These are phyloP conservation scores for Enteromius anoplus DNA, from an alignment of 2,797 vertebrate species.

Conservation along the genomic window DNA sequence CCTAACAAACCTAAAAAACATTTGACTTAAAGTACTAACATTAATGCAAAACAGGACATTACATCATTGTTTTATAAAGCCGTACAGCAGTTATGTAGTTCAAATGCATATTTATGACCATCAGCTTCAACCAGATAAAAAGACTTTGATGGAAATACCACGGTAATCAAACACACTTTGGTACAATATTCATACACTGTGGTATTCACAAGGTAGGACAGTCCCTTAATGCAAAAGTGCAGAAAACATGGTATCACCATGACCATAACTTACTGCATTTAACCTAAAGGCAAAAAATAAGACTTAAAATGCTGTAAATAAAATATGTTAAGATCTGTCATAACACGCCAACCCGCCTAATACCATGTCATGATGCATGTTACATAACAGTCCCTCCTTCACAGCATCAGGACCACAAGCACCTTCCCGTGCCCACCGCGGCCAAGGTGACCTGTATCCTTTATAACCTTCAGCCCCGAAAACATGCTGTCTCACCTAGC, in stretches of 20 bases:
- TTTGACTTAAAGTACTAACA: not conserved
- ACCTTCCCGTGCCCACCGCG: not conserved
- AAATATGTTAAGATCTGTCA: not conserved
- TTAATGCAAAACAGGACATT: not conserved
- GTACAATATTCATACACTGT: not conserved
- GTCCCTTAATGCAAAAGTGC: not conserved
- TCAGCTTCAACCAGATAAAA: not conserved
- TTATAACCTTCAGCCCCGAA: not conserved
- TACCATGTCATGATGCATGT: slow-evolving; percentile 15
- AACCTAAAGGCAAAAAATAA: not conserved
- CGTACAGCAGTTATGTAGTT: not conserved
- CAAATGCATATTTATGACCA: not conserved
- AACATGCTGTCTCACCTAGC: not conserved
- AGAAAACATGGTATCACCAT: not conserved
- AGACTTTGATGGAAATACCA: not conserved
- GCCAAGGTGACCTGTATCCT: not conserved
- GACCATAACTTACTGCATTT: not conserved
- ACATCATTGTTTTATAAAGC: not conserved
- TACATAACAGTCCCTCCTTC: slow-evolving; percentile 24
- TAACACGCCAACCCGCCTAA: not conserved
- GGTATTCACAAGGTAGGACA: not conserved
- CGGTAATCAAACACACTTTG: not conserved
- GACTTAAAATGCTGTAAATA: not conserved
- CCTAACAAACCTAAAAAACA: not conserved
- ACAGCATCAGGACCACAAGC: slow-evolving; percentile 45